phyloP scores from a whole-genome alignment of 2,797 vertebrate species.

The Liasis olivaceus region DNA sequence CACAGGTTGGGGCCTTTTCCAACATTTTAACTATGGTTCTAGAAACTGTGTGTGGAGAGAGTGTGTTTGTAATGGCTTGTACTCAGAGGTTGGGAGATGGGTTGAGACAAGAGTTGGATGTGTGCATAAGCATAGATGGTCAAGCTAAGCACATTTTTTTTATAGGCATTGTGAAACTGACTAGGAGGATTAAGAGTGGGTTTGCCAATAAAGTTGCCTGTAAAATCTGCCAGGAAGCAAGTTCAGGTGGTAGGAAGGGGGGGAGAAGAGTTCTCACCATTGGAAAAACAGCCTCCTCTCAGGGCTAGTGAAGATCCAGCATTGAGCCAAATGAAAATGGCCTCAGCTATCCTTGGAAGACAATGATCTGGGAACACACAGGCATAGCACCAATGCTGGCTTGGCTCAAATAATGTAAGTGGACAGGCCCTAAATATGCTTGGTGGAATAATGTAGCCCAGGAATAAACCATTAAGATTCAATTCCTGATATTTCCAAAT shows the following conservation, averaged over 20 bases:
- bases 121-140: neutral
- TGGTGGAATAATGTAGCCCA: neutral
- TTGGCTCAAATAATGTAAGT: neutral
- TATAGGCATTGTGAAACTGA: neutral
- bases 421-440: neutral
- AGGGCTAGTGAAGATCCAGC: neutral
- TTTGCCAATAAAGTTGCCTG: neutral
- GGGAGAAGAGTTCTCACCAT: neutral
- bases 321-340: neutral
- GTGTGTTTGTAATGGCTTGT: neutral
- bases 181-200: neutral
- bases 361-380: neutral
- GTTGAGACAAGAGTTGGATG: neutral
- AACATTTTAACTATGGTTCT: neutral
- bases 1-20: neutral
- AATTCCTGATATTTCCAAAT: neutral
- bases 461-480: neutral
- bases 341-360: neutral
- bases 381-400: neutral
- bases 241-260: neutral
- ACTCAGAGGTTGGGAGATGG: neutral
- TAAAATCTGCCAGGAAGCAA: neutral
- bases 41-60: neutral
- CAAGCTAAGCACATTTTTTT: neutral
- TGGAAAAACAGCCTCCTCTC: neutral